Base-by-base conservation (phyloP, 2,888 invertebrate genomes). In the Zygogramma bicolorata region DNA sequence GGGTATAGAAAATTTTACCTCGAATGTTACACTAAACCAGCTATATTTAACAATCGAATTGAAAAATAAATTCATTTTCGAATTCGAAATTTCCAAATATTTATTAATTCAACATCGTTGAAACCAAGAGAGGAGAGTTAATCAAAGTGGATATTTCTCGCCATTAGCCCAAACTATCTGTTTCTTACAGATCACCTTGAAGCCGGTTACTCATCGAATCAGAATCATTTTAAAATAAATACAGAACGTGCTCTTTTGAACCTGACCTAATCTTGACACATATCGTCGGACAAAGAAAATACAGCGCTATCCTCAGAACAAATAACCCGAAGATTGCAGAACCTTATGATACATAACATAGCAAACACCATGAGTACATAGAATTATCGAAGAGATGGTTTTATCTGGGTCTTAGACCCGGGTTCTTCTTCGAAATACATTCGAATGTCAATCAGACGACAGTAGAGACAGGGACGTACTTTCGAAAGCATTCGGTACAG, bases 201-300 rank as follows among this genome's bases (percentile, higher is more conserved):
- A 27, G 13, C n/a, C 3, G 22, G 27, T 27, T 22, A 27, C 25
- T 25, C 53, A 22, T 27, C 53, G n/a, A 22, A 53, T 27, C n/a
- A 53, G n/a, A 53, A 53, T 27, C 25, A 15, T n/a, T 13, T 8
- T 13, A 53, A 53, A 53, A 53, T 53, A 53, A 53, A 27, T 27
- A 53, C 27, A 4, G 25, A 53, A 53, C 53, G 53, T 53, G 46
- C 61, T 66, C 66, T 73, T 65, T 62, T 73, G 70, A 73, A 73
- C 70, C 73, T 73, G 73, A 73, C 73, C 73, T 70, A 70, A 73
- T 70, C 70, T 70, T 70, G 69, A 70, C 69, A 46, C 42, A 46
- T 53, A 53, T 25, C 53, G 25, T 25, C n/a, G 53, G 53, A 53
- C 53, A 53, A 53, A 53, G 53, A 25, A 53, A n/a, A 53, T 18